Conservation (phyloP, 2,113 vertebrate genomes). For the Entelurus aequoreus region DNA sequence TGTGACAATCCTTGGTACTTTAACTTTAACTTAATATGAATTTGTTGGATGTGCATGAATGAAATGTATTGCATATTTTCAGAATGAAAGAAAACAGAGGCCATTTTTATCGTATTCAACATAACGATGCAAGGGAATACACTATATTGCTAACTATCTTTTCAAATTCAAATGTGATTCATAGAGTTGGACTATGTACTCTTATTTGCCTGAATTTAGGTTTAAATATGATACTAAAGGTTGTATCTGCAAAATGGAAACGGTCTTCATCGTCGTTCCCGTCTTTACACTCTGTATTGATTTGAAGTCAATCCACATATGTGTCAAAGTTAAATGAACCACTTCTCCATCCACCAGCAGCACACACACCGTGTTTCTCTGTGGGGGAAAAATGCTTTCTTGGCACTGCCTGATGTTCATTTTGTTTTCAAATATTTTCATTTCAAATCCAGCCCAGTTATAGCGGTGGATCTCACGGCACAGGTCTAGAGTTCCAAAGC, state of each 20-base stretch:
- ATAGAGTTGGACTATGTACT: no score
- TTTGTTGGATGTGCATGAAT: background rate
- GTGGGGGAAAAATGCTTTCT: background rate
- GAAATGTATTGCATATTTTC: no score
- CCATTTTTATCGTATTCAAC: no score
- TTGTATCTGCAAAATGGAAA: constrained; percentile 6
- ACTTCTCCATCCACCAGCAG: constrained; percentile 23
- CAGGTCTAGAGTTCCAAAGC: no score
- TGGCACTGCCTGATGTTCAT: background rate
- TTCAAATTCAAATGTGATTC: no score
- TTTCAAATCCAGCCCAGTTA: no score
- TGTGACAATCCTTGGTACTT: no score
- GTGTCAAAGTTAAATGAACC: constrained; percentile 34
- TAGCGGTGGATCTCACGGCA: no score
- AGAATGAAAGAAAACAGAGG: no score
- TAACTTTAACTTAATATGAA: background rate
- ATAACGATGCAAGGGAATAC: no score
- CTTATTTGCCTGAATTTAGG: background rate
- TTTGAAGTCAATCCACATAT: constrained; percentile 58
- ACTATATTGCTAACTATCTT: no score
- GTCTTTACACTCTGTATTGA: constrained; percentile 47
- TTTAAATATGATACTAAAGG: background rate
- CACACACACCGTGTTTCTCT: constrained; percentile 10
- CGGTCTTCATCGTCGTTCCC: constrained; percentile 5
- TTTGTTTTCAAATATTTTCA: background rate